phyloP scores from a whole-genome alignment of 2,113 vertebrate genomes.

The Myiozetetes cayanensis region DNA sequence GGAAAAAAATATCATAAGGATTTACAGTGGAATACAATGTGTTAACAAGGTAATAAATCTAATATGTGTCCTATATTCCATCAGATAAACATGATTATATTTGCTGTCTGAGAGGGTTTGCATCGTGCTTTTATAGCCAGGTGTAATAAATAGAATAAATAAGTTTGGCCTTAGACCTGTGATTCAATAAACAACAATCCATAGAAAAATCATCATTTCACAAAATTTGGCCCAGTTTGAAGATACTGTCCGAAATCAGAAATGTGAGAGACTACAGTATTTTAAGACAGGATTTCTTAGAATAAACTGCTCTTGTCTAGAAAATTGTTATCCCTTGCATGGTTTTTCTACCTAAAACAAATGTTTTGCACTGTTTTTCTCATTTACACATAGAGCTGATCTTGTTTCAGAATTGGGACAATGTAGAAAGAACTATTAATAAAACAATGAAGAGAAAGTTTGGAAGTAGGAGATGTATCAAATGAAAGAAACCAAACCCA shows the following conservation, averaged over 20 bases:
- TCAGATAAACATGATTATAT: neutral
- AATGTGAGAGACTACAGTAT: neutral
- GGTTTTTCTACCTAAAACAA: neutral
- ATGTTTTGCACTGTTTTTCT: neutral
- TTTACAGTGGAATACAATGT: neutral
- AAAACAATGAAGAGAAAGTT: neutral
- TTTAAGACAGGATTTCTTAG: neutral
- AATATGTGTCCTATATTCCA: neutral
- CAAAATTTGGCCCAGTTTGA: neutral
- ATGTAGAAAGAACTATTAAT: neutral
- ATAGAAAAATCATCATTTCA: neutral
- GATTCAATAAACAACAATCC: neutral
- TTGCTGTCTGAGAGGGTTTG: neutral
- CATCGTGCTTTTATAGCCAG: neutral
- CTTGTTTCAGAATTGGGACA: neutral
- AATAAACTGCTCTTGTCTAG: neutral
- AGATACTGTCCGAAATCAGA: neutral
- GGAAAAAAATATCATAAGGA: neutral
- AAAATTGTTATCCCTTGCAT: neutral
- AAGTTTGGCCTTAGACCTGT: neutral
- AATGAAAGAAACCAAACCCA: neutral
- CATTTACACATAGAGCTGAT: neutral
- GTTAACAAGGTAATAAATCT: neutral
- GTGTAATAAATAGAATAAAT: neutral
- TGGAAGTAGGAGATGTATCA: neutral